Conservation (phyloP, 2,888 invertebrate species). For the Beris morrisii region DNA sequence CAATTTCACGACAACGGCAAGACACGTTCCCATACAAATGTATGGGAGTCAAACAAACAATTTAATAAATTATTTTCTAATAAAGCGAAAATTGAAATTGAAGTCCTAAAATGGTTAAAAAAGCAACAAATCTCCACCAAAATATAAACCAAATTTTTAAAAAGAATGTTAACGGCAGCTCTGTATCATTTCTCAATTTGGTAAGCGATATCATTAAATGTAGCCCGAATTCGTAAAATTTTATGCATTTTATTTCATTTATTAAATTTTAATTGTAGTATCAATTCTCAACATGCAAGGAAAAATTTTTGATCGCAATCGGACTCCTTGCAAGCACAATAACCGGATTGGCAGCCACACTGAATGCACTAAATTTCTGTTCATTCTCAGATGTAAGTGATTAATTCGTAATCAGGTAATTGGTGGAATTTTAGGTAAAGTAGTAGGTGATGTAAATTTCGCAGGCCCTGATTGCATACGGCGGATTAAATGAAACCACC, state of each 20-base stretch:
- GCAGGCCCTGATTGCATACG: constrained; percentile 50
- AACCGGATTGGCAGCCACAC: constrained; percentile 63
- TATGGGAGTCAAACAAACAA: no score
- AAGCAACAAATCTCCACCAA: no score
- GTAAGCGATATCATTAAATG: not conserved
- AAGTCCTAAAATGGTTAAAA: no score
- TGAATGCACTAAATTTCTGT: constrained; percentile 66
- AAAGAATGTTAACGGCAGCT: not conserved
- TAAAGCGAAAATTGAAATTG: no score
- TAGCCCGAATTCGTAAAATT: not conserved
- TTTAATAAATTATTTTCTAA: no score
- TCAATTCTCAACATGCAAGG: constrained; percentile 62
- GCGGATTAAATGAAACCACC: constrained; percentile 43
- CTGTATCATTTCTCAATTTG: constrained; percentile 17
- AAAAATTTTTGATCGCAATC: constrained; percentile 60
- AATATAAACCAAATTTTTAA: not conserved
- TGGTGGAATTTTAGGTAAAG: no score
- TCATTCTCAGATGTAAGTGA: constrained; percentile 16
- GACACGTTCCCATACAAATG: no score
- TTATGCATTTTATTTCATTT: not conserved
- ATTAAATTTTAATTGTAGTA: constrained; percentile 56
- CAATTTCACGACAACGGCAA: no score
- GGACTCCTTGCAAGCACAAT: constrained; percentile 60
- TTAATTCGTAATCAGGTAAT: not conserved
- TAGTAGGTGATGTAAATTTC: constrained; percentile 1